phyloP scores from a whole-genome alignment of 2,113 vertebrate genomes.

The Felis chaus region DNA sequence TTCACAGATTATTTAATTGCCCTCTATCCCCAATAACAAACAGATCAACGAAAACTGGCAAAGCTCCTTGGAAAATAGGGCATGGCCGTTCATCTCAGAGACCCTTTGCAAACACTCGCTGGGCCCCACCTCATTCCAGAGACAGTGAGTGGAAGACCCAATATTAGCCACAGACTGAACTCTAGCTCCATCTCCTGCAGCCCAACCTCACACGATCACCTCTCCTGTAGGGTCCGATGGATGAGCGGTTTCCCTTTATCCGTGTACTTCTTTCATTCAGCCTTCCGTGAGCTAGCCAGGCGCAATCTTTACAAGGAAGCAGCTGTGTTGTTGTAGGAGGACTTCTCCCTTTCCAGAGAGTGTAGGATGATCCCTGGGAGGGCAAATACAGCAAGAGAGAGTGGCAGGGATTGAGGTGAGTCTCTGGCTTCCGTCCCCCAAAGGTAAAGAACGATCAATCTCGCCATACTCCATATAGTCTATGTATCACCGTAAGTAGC shows the following conservation, averaged over 20 bases:
- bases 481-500: neutral
- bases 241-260: neutral
- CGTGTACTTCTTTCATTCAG: neutral
- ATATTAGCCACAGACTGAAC: neutral
- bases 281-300: neutral
- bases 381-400: neutral
- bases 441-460: neutral
- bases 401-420: too few species aligned
- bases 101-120: constrained; percentile 13
- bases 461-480: neutral
- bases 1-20: neutral
- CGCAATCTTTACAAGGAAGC: neutral
- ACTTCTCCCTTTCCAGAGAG: neutral
- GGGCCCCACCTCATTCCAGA: neutral
- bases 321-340: neutral
- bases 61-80: constrained; percentile 7
- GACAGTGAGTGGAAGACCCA: neutral
- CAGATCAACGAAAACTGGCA: constrained; percentile 41
- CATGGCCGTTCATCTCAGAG: constrained; percentile 34
- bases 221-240: neutral
- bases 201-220: neutral
- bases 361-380: neutral
- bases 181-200: neutral
- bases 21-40: neutral
- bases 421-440: neutral